Conservation (phyloP, 1,140 invertebrate genomes). For the Trichomalopsis sarcophagae region DNA sequence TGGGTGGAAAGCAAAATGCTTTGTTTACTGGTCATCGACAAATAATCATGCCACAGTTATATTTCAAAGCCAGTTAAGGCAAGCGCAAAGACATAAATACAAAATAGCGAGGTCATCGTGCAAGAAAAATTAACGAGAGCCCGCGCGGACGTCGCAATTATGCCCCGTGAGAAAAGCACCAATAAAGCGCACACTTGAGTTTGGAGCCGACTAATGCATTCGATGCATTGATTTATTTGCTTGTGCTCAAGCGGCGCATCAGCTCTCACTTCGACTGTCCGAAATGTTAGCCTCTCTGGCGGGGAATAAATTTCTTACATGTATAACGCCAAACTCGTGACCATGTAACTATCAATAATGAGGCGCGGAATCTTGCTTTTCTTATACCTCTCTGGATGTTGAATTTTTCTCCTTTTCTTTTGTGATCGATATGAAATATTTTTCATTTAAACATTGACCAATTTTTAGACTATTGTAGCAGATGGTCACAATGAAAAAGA, state of each 20-base stretch:
- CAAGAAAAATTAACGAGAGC: slow-evolving; percentile 7
- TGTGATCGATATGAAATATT: too few species aligned
- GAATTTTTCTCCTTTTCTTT: too few species aligned
- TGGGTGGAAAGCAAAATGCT: too few species aligned
- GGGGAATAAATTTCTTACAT: background rate
- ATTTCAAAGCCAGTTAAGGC: background rate
- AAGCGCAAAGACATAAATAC: background rate
- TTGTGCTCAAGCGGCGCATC: slow-evolving; percentile 62
- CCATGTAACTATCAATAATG: slow-evolving; percentile 12
- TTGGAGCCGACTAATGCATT: slow-evolving; percentile 62
- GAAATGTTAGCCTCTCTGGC: background rate
- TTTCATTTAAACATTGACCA: too few species aligned
- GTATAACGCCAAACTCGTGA: background rate
- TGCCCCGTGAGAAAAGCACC: slow-evolving; percentile 27
- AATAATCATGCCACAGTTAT: background rate
- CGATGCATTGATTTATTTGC: slow-evolving; percentile 69
- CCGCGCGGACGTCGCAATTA: slow-evolving; percentile 24
- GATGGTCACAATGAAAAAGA: too few species aligned
- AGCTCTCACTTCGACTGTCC: slow-evolving; percentile 61
- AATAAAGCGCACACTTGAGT: slow-evolving; percentile 5
- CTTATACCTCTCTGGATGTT: background rate
- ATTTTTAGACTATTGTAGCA: too few species aligned
- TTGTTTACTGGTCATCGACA: background rate
- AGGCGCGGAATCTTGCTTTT: background rate
- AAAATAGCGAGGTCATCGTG: too few species aligned